Percentiles rank a stretch among this genome's conserved stretches.
These are phyloP conservation scores for Bovichtus variegatus DNA, from an alignment of 2,797 vertebrate genomes.

Conservation along the genomic window DNA sequence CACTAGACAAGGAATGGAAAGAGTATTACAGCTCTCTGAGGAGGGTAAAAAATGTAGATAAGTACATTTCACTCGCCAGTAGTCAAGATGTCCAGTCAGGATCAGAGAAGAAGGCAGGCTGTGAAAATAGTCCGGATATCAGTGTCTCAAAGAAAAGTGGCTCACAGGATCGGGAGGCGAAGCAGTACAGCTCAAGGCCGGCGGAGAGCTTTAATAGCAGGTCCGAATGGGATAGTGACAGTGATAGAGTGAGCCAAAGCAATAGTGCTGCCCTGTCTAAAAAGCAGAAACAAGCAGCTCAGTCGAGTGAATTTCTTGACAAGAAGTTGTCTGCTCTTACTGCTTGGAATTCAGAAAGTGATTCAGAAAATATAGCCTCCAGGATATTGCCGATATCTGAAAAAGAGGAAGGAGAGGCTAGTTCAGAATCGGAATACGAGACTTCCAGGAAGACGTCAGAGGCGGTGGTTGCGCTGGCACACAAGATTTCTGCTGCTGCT, in stretches of 20 bases:
- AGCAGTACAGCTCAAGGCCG: slow-evolving; percentile 66
- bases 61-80: slow-evolving; percentile 51
- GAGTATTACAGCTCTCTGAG: slow-evolving; percentile 80
- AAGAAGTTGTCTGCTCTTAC: slow-evolving; percentile 73
- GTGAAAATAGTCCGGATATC: slow-evolving; percentile 68
- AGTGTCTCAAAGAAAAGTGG: slow-evolving; percentile 53
- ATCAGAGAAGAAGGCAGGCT: slow-evolving; percentile 80
- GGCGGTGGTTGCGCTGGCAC: slow-evolving; percentile 2
- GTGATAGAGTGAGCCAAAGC: slow-evolving; percentile 79
- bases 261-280: slow-evolving; percentile 26
- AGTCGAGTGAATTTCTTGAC: slow-evolving; percentile 57
- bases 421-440: slow-evolving; percentile 91
- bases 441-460: slow-evolving; percentile 66
- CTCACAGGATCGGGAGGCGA: slow-evolving; percentile 56
- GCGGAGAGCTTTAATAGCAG: slow-evolving; percentile 73
- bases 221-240: slow-evolving; percentile 83
- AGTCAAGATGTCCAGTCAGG: slow-evolving; percentile 71
- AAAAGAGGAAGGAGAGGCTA: slow-evolving; percentile 97
- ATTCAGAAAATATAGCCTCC: slow-evolving; percentile 83
- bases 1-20: slow-evolving; percentile 78
- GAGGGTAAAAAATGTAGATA: slow-evolving; percentile 83
- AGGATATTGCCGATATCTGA: slow-evolving; percentile 82
- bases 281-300: slow-evolving; percentile 68
- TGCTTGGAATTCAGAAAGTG: slow-evolving; percentile 93
- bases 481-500: neutral